Evolutionary conservation across 92 coral and sea anemone genomes (phyloP), one percentile per base, ranked within the genome.

Genomic region (Porites cylindrica): DNA sequence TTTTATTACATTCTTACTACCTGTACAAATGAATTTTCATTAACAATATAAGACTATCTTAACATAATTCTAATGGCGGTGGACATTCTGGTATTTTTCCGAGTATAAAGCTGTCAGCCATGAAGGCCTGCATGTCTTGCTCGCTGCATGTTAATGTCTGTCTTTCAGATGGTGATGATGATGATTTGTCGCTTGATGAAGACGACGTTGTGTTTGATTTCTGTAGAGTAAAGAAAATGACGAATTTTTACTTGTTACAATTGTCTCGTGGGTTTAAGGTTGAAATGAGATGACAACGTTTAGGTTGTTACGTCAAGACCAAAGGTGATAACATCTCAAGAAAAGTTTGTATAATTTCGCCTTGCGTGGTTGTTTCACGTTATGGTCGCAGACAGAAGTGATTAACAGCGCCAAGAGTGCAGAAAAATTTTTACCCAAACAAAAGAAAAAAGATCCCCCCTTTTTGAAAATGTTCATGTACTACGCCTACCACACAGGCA

Each of bases 11-110:
- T 38, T 38, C 47, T 38, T 38, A 38, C 47, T 4, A 0, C 4
- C 47, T 4, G 47, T 38, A 38, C 47, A 38, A 38, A 38, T 38
- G 4, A 38, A 4, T 38, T 3, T 38, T 38, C 47, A 38, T 38
- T 38, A 38, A 38, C 47, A 38, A 38, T 38, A 38, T 4, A 66
- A 66, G 72, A 66, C 7, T 58, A 9, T 56, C 24, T 79, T 64
- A 81, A 76, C 98, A 96, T 1, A 96, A 80, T 66, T 96, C 97
- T 59, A 93, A 91, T 1, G 98, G 99, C 2, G 99, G 99, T 5
- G 99, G 95, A 70, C 96, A 95, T 75, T 96, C 99, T 1, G 99
- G 99, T 79, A 96, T 95, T 54, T 88, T 90, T 13, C 99, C 99
- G 73, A 96, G 79, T 51, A 92, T 89, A 96, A 96, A 96, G 70